Percentiles rank a stretch among this genome's conserved stretches.
Evolutionary conservation across 1,140 invertebrate species (phyloP).

Genomic region (Neomicropteryx cornuta): DNA sequence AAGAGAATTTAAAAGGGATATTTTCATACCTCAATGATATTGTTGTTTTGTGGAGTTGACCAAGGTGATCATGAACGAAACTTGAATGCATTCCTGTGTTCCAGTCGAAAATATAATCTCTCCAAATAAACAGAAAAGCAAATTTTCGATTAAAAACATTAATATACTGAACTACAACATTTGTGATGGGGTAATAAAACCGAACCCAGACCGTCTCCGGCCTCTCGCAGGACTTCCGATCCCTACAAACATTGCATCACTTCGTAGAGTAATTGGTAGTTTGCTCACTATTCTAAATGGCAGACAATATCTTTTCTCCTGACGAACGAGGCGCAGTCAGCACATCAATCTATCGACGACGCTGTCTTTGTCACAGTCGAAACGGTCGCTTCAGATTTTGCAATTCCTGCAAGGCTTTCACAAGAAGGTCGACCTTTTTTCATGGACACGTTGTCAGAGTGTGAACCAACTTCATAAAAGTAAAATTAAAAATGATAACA

Average conservation of each 20-base stretch:
- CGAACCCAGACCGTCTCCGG: background rate
- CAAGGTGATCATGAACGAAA: background rate
- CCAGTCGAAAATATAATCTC: background rate
- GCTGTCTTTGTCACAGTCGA: background rate
- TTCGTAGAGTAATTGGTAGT: background rate
- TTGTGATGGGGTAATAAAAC: background rate
- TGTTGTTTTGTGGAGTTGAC: background rate
- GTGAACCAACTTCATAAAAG: background rate
- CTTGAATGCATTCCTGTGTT: background rate
- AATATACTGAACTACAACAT: background rate
- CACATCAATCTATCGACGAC: background rate
- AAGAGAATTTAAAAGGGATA: too few relatives aligned
- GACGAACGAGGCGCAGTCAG: background rate
- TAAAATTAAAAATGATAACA: background rate
- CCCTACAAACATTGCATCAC: background rate
- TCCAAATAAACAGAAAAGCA: too few relatives aligned
- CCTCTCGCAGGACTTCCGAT: background rate
- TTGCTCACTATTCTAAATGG: background rate
- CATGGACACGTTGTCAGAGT: background rate
- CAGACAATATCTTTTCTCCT: background rate
- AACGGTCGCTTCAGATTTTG: background rate
- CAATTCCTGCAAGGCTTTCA: background rate
- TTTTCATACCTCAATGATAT: background rate
- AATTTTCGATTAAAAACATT: too few relatives aligned
- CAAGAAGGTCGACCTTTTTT: conserved; percentile 1